Evolutionary conservation across 2,888 invertebrate genomes (phyloP).

Genomic region (Mongoloraphidia duomilia): DNA sequence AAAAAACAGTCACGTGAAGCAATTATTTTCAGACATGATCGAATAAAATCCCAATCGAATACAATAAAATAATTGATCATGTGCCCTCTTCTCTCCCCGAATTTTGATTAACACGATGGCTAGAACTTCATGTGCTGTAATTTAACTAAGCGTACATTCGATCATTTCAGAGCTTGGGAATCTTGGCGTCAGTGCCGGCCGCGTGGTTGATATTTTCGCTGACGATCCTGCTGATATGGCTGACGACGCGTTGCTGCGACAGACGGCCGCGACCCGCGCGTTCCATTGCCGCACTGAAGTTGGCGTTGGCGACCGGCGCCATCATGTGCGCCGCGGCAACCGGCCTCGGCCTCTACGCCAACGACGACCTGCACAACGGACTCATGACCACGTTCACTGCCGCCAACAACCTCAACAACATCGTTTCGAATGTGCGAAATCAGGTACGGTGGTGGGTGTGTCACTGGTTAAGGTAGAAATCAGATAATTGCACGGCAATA

Average conservation of each 20-base stretch:
- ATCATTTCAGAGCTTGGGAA: slow-evolving; percentile 69
- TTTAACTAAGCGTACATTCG: background rate
- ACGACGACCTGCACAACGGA: slow-evolving; percentile 87
- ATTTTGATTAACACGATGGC: too few species aligned
- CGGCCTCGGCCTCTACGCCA: slow-evolving; percentile 84
- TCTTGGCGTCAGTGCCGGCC: slow-evolving; percentile 86
- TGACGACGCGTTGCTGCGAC: slow-evolving; percentile 92
- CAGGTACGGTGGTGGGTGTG: slow-evolving; percentile 41
- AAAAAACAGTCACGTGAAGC: too few species aligned
- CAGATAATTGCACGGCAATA: too few species aligned
- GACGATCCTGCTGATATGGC: slow-evolving; percentile 76
- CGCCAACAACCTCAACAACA: slow-evolving; percentile 65
- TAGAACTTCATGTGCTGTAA: too few species aligned
- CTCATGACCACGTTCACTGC: slow-evolving; percentile 67
- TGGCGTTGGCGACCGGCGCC: slow-evolving; percentile 64
- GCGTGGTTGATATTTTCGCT: slow-evolving; percentile 84
- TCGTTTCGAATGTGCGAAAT: slow-evolving; percentile 65
- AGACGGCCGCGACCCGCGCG: slow-evolving; percentile 78
- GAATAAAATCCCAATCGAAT: background rate
- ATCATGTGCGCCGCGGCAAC: slow-evolving; percentile 82
- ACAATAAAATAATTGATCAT: background rate
- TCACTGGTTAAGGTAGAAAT: too few species aligned
- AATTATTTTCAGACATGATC: too few species aligned
- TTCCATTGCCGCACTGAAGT: slow-evolving; percentile 76
- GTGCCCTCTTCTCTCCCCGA: too few species aligned